Evolutionary conservation across 2,113 vertebrate species (phyloP), one percentile per base, ranked within the genome.

Genomic region (Cichladusa arquata): DNA sequence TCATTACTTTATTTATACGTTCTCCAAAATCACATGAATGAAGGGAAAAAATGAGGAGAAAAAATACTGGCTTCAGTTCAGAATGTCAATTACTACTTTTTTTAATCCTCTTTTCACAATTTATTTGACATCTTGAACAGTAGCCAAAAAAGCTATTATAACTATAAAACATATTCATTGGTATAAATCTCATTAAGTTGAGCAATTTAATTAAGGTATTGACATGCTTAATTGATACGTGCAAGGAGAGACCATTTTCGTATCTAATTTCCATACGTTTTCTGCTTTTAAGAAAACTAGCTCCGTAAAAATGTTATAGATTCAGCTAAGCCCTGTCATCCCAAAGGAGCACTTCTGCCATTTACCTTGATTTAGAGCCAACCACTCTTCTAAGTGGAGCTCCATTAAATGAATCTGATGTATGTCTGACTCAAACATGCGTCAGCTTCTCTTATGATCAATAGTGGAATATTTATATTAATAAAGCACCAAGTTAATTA

Each of bases 71-170:
- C 98, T 96, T 96, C 42, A 17, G 94, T 98, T 98, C 98, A 98
- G 96, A 97, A 97, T 86, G 94, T 98, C 98, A 98, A 96, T 98
- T 98, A 97, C 93, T 95, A 93, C 97, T 96, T 97, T 97, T 97
- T 97, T 96, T 92, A 98, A 97, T 98, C 95, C 96, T 96, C 97
- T 97, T 97, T 98, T 99, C 98, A 98, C 98, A 98, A 99, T 99
- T 99, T 99, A 98, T 98, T 98, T 98, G 98, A 98, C 98, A 97
- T 98, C 98, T 99, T 99, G 99, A 99, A 98, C 87, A 11, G 85
- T 98, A 96, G 99, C 99, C 99, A 99, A 98, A 99, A 99, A 99
- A 99, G 98, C 99, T 99, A 99, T 99, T 99, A 99, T 98, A 99
- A 98, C 98, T 98, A 99, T 99, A 99, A 99, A 99, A 98, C 98